Conservation (phyloP, 2,888 invertebrate species). For the Machimus rusticus region DNA sequence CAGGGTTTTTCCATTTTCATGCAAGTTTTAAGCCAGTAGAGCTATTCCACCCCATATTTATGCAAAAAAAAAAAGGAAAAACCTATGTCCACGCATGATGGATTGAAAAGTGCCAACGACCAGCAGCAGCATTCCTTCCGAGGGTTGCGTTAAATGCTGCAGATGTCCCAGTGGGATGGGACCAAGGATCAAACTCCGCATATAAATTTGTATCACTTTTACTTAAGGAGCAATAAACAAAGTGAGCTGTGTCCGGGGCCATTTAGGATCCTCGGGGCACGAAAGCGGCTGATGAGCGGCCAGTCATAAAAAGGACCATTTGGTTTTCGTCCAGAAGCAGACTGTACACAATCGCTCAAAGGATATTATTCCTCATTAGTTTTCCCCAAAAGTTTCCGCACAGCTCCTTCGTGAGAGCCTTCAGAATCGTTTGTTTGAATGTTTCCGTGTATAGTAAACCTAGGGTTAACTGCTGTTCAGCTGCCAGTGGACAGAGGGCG, state of each 20-base stretch:
- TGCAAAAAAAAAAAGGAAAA: background rate
- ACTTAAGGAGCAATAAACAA: background rate
- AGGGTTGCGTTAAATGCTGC: background rate
- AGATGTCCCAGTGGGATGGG: background rate
- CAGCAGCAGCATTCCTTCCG: background rate
- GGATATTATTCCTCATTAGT: slow-evolving; percentile 39
- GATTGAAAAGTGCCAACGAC: background rate
- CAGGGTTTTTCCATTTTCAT: background rate
- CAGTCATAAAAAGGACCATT: slow-evolving; percentile 20
- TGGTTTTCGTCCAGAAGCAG: slow-evolving; percentile 28
- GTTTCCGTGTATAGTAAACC: slow-evolving; percentile 30
- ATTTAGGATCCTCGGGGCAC: background rate
- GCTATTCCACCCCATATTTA: background rate
- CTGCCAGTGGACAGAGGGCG: background rate
- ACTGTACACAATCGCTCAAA: slow-evolving; percentile 28
- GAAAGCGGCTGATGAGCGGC: background rate
- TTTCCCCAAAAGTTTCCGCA: slow-evolving; percentile 26
- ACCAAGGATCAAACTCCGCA: background rate
- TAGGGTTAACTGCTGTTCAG: slow-evolving; percentile 16
- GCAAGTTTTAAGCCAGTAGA: background rate
- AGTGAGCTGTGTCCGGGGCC: background rate
- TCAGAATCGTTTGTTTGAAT: slow-evolving; percentile 29
- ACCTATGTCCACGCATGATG: background rate
- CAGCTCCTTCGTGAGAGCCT: slow-evolving; percentile 9
- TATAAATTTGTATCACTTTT: background rate